Evolutionary conservation across 2,113 vertebrate species (phyloP), one percentile per base, ranked within the genome.

Genomic region (Nestor notabilis): DNA sequence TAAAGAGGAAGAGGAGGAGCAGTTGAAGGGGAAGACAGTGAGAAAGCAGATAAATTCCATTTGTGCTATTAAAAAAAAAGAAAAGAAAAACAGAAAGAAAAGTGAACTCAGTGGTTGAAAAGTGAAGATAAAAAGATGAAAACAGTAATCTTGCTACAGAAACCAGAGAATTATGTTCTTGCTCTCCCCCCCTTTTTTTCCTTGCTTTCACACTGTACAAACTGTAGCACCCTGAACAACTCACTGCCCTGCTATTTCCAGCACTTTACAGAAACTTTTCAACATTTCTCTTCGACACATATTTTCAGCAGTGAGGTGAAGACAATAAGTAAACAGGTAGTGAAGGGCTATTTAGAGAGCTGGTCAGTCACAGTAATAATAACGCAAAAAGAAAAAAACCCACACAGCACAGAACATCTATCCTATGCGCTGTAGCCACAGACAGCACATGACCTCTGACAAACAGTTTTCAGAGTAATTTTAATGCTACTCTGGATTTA

Each of bases 401-500:
- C 89, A 91, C 94, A 96, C 94, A 86, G 97, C 97, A 98, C 87
- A 98, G 98, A 98, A 96, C 98, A 98, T 95, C 98, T 97, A 98
- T 98, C 98, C 98, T 97, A 97, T 97, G 95, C 70, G 95, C 83
- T 88, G 96, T 88, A 98, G 97, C 98, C 96, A 95, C 89, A 95
- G 97, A 98, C 93, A 96, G 98, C 98, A 98, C 97, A 97, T 98
- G 98, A 99, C 98, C 98, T 98, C 98, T 98, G 98, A 98, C 98
- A 98, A 98, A 98, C 98, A 98, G 98, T 98, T 98, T 98, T 98
- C 98, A 98, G 97, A 98, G 98, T 98, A 98, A 99, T 99, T 98
- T 99, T 99, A 99, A 99, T 98, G 98, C 98, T 98, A 98, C 98
- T 98, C 98, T 98, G 97, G 98, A 98, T 98, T 99, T 99, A 99